Evolutionary conservation across 1,140 invertebrate species (phyloP).

Genomic region (Anastrepha ludens): DNA sequence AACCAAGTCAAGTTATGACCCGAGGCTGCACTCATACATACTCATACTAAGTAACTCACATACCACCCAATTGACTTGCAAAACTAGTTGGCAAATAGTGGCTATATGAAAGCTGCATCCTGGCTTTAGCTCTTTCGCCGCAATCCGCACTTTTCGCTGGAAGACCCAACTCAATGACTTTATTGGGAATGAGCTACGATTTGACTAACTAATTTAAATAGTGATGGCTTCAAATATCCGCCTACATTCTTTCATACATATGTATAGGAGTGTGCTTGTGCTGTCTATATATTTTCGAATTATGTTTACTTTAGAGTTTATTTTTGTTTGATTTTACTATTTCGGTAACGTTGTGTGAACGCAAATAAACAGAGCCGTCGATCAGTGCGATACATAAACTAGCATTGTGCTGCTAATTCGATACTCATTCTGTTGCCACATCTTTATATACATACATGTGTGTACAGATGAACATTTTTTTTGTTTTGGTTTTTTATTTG

Average conservation of each 20-base stretch:
- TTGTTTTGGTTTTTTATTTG: neutral
- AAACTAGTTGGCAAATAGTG: too few relatives aligned
- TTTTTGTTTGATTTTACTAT: constrained; percentile 33
- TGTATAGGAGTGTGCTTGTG: neutral
- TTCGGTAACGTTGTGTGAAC: constrained; percentile 6
- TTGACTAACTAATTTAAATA: too few relatives aligned
- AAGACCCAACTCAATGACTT: too few relatives aligned
- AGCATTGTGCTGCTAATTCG: constrained; percentile 11
- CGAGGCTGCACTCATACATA: neutral
- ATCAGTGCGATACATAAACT: neutral
- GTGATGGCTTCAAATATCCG: too few relatives aligned
- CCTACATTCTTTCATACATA: neutral
- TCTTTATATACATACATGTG: neutral
- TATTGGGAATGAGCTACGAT: too few relatives aligned
- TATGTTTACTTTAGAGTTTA: constrained; percentile 24
- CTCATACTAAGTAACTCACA: neutral
- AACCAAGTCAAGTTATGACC: constrained; percentile 50
- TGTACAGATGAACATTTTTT: neutral
- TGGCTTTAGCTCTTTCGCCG: too few relatives aligned
- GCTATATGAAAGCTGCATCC: too few relatives aligned
- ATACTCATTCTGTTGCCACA: neutral
- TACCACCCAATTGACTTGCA: too few relatives aligned
- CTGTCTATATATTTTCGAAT: neutral
- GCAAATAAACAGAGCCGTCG: constrained; percentile 7
- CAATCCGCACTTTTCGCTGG: too few relatives aligned